Evolutionary conservation across 2,888 invertebrate genomes (phyloP), one percentile per base, ranked within the genome.

Genomic region (Eupithecia subfuscata): DNA sequence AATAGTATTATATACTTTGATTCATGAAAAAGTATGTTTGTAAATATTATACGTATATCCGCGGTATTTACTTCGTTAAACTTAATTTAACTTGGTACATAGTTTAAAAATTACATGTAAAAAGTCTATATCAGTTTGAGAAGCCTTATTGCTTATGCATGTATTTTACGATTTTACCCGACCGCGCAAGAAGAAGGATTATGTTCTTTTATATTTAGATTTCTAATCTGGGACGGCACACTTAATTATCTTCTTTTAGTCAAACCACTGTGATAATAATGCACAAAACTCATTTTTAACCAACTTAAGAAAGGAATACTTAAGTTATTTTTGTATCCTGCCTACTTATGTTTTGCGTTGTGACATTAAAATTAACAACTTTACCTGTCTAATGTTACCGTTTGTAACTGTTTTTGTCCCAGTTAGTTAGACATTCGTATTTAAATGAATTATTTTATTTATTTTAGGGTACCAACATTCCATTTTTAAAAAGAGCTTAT

Each of bases 401-500:
- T 64, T 16, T 64, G 34, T 16, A 30, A 34, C 25, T 14, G 22
- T 60, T 60, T 22, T 9, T 34, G 22, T 18, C 34, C 64, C 34
- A 34, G 64, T 64, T 18, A 64, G 8, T 34, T 9, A 34, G 18
- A 3, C 11, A 52, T 52, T 52, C 8, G 8, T 56, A 56, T 56
- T n/a, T 48, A 3, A 52, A 22, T 30, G 5, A 14, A 7, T 64
- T 8, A 18, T 64, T 64, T 64, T 8, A 18, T 64, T 64, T 64
- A 18, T 64, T 64, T 30, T 64, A 64, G 64, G 9, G 64, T 34
- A 34, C 34, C 34, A 64, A 64, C 64, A 64, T 64, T 64, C 64
- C 64, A 64, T 64, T 64, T 34, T 18, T 30, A 64, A 34, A 64
- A 64, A 64, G 64, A 64, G 64, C 64, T 64, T 64, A 64, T 18